A percentile compares a stretch with the other conserved stretches of the same genome.
Conservation (phyloP, 2,113 vertebrate genomes). For the Accipiter virgatus region DNA sequence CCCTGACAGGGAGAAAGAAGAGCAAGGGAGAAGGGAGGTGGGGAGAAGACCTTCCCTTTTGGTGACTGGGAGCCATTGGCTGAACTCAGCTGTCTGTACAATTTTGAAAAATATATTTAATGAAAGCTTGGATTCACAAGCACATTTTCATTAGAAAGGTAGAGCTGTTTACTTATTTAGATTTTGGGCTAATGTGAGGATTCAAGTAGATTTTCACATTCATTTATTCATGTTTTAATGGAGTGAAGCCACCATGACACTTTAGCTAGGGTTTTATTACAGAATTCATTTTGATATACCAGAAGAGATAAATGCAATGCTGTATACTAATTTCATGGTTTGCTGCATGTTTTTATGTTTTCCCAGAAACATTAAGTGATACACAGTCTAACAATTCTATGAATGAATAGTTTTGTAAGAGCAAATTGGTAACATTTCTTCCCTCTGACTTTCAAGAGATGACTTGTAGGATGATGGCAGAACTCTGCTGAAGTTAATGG, state of each 20-base stretch:
- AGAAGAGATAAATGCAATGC: background rate
- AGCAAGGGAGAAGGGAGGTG: background rate
- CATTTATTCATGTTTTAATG: background rate
- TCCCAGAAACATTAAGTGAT: background rate
- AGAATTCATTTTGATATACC: background rate
- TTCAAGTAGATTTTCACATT: background rate
- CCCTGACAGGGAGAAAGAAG: background rate
- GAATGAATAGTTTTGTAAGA: background rate
- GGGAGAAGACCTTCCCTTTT: background rate
- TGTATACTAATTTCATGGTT: background rate
- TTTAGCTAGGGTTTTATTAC: background rate
- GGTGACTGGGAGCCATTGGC: background rate
- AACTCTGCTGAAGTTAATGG: background rate
- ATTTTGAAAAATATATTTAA: background rate
- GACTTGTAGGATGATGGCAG: background rate
- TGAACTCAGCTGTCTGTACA: background rate
- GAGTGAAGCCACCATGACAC: background rate
- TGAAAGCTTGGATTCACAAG: background rate
- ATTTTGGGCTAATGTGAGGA: background rate
- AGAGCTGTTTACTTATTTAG: background rate
- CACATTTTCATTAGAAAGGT: background rate
- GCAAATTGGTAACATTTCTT: background rate
- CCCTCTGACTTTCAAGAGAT: background rate
- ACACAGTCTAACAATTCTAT: background rate
- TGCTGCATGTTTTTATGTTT: background rate